Evolutionary conservation across 2,113 vertebrate species (phyloP).

Genomic region (Synodontis membranacea): DNA sequence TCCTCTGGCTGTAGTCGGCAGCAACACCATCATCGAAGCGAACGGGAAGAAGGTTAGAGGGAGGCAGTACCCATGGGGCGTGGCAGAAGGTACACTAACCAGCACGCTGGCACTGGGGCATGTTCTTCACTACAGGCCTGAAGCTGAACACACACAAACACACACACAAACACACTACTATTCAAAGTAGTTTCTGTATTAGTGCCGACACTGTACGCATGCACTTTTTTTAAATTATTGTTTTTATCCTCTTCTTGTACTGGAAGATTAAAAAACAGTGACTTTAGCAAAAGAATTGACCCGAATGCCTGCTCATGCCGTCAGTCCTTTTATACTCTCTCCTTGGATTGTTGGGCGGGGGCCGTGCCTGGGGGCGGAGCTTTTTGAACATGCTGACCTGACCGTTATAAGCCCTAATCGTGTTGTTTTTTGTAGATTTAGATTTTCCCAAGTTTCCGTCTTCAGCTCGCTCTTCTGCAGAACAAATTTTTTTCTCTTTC

Average conservation of each 20-base stretch:
- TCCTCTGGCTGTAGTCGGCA: conserved; percentile 96
- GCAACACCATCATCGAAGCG: conserved; percentile 97
- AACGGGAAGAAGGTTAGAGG: conserved; percentile 93
- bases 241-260: not conserved
- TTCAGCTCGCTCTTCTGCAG: too few relatives aligned
- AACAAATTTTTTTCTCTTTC: too few relatives aligned
- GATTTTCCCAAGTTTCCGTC: too few relatives aligned
- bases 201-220: not conserved
- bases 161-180: not conserved
- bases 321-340: too few relatives aligned
- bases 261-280: not conserved
- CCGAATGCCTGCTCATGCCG: too few relatives aligned
- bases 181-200: not conserved
- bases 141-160: not conserved
- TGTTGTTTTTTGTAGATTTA: too few relatives aligned
- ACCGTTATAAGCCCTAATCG: too few relatives aligned
- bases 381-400: too few relatives aligned
- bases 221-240: not conserved
- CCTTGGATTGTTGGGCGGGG: too few relatives aligned
- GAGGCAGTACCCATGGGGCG: conserved; percentile 97
- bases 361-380: too few relatives aligned
- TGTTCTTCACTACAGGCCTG: not conserved
- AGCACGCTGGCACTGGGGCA: not conserved
- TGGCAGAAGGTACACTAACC: conserved; percentile 88
- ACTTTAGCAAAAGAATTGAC: too few relatives aligned